Base-by-base conservation (phyloP, 1,140 invertebrate genomes). In the Bursaphelenchus mucronatus region DNA sequence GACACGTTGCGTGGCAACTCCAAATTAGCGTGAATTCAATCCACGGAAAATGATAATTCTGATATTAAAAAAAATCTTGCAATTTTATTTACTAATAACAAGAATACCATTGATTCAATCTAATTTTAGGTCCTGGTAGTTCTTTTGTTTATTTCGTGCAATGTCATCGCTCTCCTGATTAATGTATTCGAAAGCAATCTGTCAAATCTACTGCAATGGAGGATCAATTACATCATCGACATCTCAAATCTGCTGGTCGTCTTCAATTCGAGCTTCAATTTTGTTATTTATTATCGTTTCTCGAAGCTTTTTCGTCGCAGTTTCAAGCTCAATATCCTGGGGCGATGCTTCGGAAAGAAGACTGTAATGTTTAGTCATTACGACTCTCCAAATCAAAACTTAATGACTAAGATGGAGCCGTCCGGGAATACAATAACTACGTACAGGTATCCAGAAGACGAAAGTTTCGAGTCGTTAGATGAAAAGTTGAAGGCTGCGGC, bases 141-240 rank as follows among this genome's bases (percentile, higher is more conserved):
- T 7, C 62, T 80, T 11, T 62, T 80, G 11, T 80, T 80, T 49
- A 81, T 80, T 59, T 63, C 62, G 8, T 81, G 78, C 61, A 80
- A 80, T 54, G 73, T 63, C 13, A 65, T 73, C 55, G 79, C 78
- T 4, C 51, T 81, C 11, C 49, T 80, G 2, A 61, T 80, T 40
- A 80, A 80, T 63, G 66, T 79, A 15, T 79, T 77, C 21, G 79
- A 80, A 49, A 64, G 44, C 39, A 57, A 66, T 41, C 64, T 81
- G 13, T 68, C 69, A 15, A 64, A 56, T 11, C 46, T 65, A 11
- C 51, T 81, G 9, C 67, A 62, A 10, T 69, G 63, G 61, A 65
- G 71, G 2, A 70, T 79, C 49, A 81, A 79, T 49, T 79, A 81
- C 49, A 70, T 79, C 15, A 79, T 81, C 40, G 78, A 79, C 63